Conservation (phyloP, 2,888 invertebrate species). For the Drosophila leonis region DNA sequence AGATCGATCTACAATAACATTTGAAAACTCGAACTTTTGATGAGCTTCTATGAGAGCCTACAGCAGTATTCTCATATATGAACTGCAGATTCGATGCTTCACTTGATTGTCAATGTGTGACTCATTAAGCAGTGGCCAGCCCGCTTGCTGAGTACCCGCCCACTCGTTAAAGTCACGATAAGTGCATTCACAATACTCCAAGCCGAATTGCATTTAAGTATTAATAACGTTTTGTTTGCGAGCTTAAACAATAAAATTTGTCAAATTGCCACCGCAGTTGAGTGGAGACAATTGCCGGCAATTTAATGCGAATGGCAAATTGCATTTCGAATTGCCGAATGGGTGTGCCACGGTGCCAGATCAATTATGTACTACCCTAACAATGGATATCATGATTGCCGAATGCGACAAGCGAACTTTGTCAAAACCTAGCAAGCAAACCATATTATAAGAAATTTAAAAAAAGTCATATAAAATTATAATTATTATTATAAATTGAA, state of each 20-base stretch:
- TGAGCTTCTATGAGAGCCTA: too few relatives aligned
- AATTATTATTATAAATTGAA: too few relatives aligned
- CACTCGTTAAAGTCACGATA: constrained; percentile 14
- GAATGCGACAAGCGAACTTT: not conserved
- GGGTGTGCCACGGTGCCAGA: constrained; percentile 48
- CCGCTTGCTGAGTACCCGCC: not conserved
- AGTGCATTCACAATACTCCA: constrained; percentile 13
- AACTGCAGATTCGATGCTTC: too few relatives aligned
- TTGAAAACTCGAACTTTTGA: too few relatives aligned
- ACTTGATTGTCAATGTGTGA: constrained; percentile 36
- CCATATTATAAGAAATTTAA: not conserved
- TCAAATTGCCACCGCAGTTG: constrained; percentile 75
- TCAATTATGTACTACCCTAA: constrained; percentile 7
- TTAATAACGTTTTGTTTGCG: constrained; percentile 67
- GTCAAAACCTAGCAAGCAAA: too few relatives aligned
- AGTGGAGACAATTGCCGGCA: constrained; percentile 53
- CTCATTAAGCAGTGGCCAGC: constrained; percentile 9
- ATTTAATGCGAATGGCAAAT: constrained; percentile 76
- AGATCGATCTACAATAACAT: too few relatives aligned
- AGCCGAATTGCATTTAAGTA: constrained; percentile 55
- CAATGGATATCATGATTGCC: not conserved
- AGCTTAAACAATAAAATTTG: constrained; percentile 77
- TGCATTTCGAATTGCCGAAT: constrained; percentile 62
- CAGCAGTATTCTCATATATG: too few relatives aligned
- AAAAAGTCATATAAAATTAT: too few relatives aligned